Evolutionary conservation across 2,888 invertebrate genomes (phyloP).

Genomic region (Andrena praecox): DNA sequence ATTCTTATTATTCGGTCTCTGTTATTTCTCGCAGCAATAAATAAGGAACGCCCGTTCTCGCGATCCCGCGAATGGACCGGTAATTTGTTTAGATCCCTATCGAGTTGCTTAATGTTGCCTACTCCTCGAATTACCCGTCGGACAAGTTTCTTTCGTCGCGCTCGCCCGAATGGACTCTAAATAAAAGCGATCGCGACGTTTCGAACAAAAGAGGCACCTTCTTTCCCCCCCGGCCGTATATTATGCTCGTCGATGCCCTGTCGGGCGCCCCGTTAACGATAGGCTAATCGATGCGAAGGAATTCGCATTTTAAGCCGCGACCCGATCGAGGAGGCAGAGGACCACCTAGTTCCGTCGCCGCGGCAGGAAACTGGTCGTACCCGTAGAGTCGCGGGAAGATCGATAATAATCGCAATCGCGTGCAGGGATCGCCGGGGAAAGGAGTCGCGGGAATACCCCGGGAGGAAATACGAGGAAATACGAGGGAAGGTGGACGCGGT

Average conservation of each 20-base stretch:
- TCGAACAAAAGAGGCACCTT: background rate
- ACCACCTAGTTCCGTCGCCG: constrained; percentile 43
- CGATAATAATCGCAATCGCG: constrained; percentile 64
- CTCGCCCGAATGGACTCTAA: background rate
- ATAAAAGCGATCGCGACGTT: background rate
- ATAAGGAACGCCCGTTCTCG: too few species aligned
- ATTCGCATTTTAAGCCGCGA: constrained; percentile 4
- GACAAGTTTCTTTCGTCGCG: constrained; percentile 25
- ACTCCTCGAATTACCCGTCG: constrained; percentile 43
- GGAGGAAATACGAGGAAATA: constrained; percentile 31
- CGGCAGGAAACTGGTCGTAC: constrained; percentile 39
- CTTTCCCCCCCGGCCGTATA: background rate
- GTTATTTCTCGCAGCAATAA: too few species aligned
- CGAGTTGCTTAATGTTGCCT: constrained; percentile 6
- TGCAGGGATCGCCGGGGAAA: constrained; percentile 37
- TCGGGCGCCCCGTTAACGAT: constrained; percentile 18
- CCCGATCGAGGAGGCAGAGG: background rate
- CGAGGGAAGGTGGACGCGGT: constrained; percentile 12
- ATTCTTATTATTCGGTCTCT: too few species aligned
- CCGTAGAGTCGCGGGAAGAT: constrained; percentile 53
- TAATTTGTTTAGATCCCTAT: constrained; percentile 40
- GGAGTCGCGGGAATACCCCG: constrained; percentile 14
- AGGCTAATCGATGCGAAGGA: background rate
- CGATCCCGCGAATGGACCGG: background rate
- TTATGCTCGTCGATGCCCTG: background rate